Evolutionary conservation across 2,113 vertebrate genomes (phyloP).

Genomic region (Gracilinanus agilis): DNA sequence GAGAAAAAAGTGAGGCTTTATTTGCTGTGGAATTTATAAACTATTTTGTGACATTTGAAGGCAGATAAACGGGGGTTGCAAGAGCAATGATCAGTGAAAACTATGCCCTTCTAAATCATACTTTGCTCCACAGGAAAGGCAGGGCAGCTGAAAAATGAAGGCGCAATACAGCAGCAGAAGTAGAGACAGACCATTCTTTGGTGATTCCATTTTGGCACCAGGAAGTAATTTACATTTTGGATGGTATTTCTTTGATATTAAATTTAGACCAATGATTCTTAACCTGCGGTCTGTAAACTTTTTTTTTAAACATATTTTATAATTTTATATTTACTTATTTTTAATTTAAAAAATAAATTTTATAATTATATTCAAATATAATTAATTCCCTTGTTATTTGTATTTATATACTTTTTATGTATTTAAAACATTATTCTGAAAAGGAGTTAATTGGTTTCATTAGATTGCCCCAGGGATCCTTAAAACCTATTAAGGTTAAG

Average conservation of each 20-base stretch:
- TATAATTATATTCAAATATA: neutral
- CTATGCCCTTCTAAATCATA: neutral
- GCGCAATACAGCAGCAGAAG: neutral
- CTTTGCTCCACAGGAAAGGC: neutral
- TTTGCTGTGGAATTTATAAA: neutral
- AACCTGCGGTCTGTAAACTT: neutral
- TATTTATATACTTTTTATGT: neutral
- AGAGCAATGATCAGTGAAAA: neutral
- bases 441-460: neutral
- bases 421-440: neutral
- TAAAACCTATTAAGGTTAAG: neutral
- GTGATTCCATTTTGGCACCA: neutral
- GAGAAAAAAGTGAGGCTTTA: neutral
- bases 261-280: neutral
- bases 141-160: neutral
- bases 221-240: neutral
- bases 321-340: too few relatives aligned
- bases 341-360: neutral
- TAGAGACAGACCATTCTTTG: neutral
- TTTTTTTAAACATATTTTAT: neutral
- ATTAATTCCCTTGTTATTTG: neutral
- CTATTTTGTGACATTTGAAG: neutral
- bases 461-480: neutral
- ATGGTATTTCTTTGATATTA: neutral
- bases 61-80: neutral